Base-by-base conservation (phyloP, 1,140 invertebrate species). In the Babylonia areolata region DNA sequence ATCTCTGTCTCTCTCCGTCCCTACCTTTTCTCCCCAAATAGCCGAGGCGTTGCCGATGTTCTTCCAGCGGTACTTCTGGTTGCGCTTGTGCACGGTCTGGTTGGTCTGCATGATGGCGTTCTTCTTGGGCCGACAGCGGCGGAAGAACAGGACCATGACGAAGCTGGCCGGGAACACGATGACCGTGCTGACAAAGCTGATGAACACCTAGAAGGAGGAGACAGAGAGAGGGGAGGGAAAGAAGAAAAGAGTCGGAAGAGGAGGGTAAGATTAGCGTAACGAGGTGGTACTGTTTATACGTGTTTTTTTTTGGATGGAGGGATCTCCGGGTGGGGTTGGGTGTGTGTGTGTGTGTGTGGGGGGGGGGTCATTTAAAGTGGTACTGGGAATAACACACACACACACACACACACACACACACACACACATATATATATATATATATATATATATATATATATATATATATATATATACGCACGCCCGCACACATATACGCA, bases 101-200 rank as follows among this genome's bases (percentile, higher is more conserved):
- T 93, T 91, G 20, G 64, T 87, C 78, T 92, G 91, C 81, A 89
- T 79, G 0, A 93, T 85, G 12, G 88, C 86, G 86, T 93, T 93
- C 85, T 91, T 90, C 88, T 91, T 92, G 33, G 89, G 90, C 17
- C 91, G 88, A 35, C 91, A 91, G 83, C 93, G 91, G 31, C 91
- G 87, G 89, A 94, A 94, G 71, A 94, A 90, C 3, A 91, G 92
- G 15, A 94, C 91, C 81, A 94, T 88, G 37, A 93, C 81, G 54
- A 94, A 89, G 82, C 89, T 93, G 42, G 91, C 90, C n/a, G 93
- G 93, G 86, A 93, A 91, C 6, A 94, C 93, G 54, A 94, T 91
- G 84, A 93, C 78, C 17, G 93, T 94, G 78, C 91, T 92, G n/a
- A 90, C 88, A 78, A 93, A 88, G 80, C 91, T 92, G 75, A 94